A percentile compares a stretch with the other conserved stretches of the same genome.
Evolutionary conservation across 2,113 vertebrate species (phyloP).

Genomic region (Dicentrarchus labrax): DNA sequence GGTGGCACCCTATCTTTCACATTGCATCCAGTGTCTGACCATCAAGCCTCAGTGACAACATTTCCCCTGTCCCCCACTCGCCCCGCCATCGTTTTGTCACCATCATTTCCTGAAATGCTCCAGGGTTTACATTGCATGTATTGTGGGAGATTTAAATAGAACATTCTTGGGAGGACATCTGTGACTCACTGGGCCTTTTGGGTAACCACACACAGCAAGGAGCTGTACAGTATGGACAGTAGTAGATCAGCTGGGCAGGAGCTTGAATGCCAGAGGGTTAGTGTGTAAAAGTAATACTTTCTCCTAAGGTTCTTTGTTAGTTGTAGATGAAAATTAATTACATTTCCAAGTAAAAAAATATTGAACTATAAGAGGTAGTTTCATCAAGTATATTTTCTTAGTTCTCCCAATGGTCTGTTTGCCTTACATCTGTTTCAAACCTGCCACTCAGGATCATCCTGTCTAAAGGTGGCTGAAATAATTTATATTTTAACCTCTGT

Average conservation of each 20-base stretch:
- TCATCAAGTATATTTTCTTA: neutral
- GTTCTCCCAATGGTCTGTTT: neutral
- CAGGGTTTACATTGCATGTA: conserved; percentile 45
- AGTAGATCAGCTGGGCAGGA: conserved; percentile 16
- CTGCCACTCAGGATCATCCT: neutral
- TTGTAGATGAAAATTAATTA: neutral
- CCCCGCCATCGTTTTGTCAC: conserved; percentile 42
- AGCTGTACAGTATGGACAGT: conserved; percentile 55
- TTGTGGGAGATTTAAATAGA: conserved; percentile 66
- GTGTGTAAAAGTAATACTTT: neutral
- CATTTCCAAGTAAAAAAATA: neutral
- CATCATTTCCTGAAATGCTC: conserved; percentile 54
- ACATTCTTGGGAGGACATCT: conserved; percentile 57
- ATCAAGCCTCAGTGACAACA: conserved; percentile 62
- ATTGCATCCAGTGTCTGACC: conserved; percentile 62
- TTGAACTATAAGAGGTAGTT: neutral
- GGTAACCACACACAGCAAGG: conserved; percentile 12
- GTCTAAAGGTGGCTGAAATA: neutral
- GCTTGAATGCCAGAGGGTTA: neutral
- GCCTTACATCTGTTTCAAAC: neutral
- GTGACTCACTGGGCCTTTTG: conserved; percentile 61
- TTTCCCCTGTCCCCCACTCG: conserved; percentile 20
- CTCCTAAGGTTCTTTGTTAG: neutral
- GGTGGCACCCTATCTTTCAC: conserved; percentile 74
- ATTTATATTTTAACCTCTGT: no score